Evolutionary conservation across 35 echinoderm and acorn worm species (phyloP), one percentile per base, ranked within the genome.

Genomic region (Patiria miniata): DNA sequence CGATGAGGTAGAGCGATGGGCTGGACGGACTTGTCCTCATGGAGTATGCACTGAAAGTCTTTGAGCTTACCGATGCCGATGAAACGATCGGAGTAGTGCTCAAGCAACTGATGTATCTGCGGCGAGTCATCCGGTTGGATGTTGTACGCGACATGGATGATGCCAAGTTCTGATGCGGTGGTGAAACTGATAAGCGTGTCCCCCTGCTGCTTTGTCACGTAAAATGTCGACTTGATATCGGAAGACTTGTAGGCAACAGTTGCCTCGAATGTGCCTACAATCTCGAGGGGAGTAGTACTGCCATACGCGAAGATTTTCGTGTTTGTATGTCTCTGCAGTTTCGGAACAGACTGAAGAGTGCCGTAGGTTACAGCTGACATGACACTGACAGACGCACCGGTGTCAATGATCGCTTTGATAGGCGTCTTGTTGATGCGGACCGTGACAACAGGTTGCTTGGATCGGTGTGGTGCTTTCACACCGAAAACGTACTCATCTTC

Each of bases 251-350:
- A 21, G 9, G 53, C 73, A 9, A 12, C 16, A 0, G 52, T 50
- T 16, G 84, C 52, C 7, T 18, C 16, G 10, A 86, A n/a, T n/a
- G n/a, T n/a, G n/a, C n/a, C n/a, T n/a, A n/a, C n/a, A n/a, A n/a
- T n/a, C n/a, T n/a, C n/a, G 7, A 86, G 36, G 0, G 84, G 84
- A 8, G 8, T 8, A 26, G 18, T 78, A 22, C 36, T 69, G 8
- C 84, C 84, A 77, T 86, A 86, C 30, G 55, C 55, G 33, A 77
- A 78, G 8, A 86, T n/a, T n/a, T n/a, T n/a, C n/a, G n/a, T n/a
- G n/a, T n/a, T n/a, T n/a, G n/a, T n/a, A n/a, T n/a, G n/a, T n/a
- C n/a, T n/a, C n/a, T n/a, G 30, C 39, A 28, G 39, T 28, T 15
- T 78, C 84, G 2, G 59, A 39, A n/a, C 18, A n/a, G 3, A 23